Conservation (phyloP, 2,113 vertebrate species). For the Poecile atricapillus region DNA sequence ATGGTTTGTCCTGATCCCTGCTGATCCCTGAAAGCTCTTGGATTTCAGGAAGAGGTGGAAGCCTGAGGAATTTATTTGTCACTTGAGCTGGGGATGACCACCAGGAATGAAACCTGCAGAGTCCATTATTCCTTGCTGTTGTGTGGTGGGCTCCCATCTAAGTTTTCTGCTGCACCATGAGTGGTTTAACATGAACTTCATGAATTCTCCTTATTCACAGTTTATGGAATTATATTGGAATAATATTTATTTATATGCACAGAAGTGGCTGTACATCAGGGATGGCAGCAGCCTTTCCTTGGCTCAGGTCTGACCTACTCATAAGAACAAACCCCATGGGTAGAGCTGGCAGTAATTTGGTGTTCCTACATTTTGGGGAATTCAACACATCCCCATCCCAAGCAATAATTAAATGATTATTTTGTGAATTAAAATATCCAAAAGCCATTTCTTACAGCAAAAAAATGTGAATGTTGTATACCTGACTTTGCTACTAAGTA, state of each 20-base stretch:
- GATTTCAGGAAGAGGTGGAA: constrained; percentile 52
- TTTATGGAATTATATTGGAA: not conserved
- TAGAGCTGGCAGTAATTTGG: not conserved
- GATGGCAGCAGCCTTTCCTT: not conserved
- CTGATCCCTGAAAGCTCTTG: constrained; percentile 46
- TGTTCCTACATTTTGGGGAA: not conserved
- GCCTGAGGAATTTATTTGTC: constrained; percentile 59
- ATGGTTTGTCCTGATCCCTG: constrained; percentile 31
- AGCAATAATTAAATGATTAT: not conserved
- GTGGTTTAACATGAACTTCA: not conserved
- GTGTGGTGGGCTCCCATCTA: not conserved
- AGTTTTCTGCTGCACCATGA: not conserved
- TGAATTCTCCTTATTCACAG: not conserved
- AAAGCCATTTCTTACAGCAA: not conserved
- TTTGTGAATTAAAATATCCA: not conserved
- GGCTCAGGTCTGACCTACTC: not conserved
- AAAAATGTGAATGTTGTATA: no score
- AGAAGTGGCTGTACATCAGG: not conserved
- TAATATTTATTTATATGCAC: not conserved
- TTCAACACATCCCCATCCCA: not conserved
- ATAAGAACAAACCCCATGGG: not conserved
- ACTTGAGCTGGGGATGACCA: constrained; percentile 53
- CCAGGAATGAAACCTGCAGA: constrained; percentile 32
- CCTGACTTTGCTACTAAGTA: not conserved
- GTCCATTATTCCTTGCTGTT: not conserved